Base-by-base conservation (phyloP, 2,113 vertebrate genomes). In the Carassius auratus region DNA sequence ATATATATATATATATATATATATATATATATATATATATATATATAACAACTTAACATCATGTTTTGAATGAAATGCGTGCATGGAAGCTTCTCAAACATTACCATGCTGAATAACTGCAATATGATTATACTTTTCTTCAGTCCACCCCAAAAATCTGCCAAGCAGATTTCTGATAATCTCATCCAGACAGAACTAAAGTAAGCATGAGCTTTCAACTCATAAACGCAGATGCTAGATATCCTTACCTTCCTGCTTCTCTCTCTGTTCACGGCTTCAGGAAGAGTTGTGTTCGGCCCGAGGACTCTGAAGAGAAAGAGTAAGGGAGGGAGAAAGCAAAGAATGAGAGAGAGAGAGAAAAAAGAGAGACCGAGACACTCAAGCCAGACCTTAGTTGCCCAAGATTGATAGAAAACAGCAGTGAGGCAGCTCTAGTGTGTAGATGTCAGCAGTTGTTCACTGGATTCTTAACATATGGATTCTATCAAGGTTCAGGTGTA, bases 401-500 rank as follows among this genome's bases (percentile, higher is more conserved):
- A 94, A 92, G 92, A 89, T 61, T 88, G 68, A 73, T 84, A 90
- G 73, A 86, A 88, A 83, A 78, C 89, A 90, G 88, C 86, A 91
- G 91, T 92, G 92, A 91, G 91, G 89, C 81, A 91, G 93, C 92
- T 92, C 93, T 93, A 94, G 94, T 94, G 42, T 92, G 92, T 94
- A 93, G 94, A 94, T 95, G 95, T 96, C 95, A 96, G 94, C 91
- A 91, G 92, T 90, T 93, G 50, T 92, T 90, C 86, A 87, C 91
- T 93, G 87, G 92, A 91, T 30, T 30, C 30, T 30, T 93, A 92
- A 94, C 92, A 89, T 85, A 82, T 86, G 90, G 91, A 85, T 88
- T 86, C 89, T 90, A 95, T 96, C 89, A 90, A 94, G 91, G 85
- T 95, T 92, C 96, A 97, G 96, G 96, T 96, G 97, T 92, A 94